Evolutionary conservation across 2,888 invertebrate genomes (phyloP).

Genomic region (Noctua janthe): DNA sequence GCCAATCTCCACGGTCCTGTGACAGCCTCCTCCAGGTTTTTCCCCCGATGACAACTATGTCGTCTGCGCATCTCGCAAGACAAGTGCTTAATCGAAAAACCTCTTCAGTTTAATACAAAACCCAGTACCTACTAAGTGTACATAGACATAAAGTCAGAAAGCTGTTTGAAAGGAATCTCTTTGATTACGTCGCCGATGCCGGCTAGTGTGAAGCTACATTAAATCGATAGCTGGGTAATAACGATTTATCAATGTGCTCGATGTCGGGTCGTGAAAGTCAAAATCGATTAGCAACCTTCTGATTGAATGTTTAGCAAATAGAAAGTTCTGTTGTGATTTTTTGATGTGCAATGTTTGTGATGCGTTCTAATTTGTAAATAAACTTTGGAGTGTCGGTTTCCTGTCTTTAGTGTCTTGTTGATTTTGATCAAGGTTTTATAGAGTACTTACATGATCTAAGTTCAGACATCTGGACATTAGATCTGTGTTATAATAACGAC

Average conservation of each 20-base stretch:
- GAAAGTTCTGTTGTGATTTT: conserved; percentile 57
- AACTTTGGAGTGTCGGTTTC: conserved; percentile 24
- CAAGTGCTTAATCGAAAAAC: background rate
- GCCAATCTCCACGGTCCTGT: no score
- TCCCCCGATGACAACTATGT: no score
- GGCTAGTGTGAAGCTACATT: conserved; percentile 64
- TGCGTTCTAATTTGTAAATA: conserved; percentile 43
- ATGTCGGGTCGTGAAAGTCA: conserved; percentile 75
- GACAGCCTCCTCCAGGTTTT: no score
- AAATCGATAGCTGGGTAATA: conserved; percentile 64
- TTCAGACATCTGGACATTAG: background rate
- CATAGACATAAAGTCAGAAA: conserved; percentile 58
- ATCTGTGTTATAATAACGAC: background rate
- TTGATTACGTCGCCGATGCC: conserved; percentile 62
- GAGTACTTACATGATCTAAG: background rate
- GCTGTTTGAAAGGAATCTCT: conserved; percentile 64
- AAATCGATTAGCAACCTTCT: conserved; percentile 71
- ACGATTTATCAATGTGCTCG: conserved; percentile 71
- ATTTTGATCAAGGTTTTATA: conserved; percentile 7
- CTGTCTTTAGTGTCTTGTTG: conserved; percentile 16
- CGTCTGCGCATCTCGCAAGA: background rate
- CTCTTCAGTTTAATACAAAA: background rate
- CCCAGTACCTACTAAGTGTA: conserved; percentile 13
- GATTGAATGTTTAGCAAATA: conserved; percentile 67
- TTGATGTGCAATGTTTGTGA: background rate